Evolutionary conservation across 2,888 invertebrate species (phyloP).

Genomic region (Drosophila affinis): DNA sequence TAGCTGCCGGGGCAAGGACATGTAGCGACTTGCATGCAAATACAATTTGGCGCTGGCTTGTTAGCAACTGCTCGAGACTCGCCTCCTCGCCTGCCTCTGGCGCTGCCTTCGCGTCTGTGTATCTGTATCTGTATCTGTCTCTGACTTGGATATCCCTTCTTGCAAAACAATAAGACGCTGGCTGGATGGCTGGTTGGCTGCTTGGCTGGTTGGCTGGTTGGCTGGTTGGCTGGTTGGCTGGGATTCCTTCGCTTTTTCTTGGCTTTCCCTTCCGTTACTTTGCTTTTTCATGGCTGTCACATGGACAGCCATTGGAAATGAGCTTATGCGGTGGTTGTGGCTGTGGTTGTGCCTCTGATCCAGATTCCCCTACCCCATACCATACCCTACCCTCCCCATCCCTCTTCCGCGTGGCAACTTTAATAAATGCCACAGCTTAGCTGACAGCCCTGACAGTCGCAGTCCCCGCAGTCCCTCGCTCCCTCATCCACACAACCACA

Average conservation of each 20-base stretch:
- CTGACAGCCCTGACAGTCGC: slow-evolving; percentile 49
- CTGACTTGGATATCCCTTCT: slow-evolving; percentile 45
- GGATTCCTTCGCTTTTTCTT: not conserved
- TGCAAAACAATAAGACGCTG: slow-evolving; percentile 67
- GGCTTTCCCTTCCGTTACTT: slow-evolving; percentile 8
- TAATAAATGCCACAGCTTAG: slow-evolving; percentile 73
- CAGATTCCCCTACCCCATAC: slow-evolving; percentile 16
- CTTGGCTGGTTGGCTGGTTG: slow-evolving; percentile 34
- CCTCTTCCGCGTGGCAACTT: slow-evolving; percentile 68
- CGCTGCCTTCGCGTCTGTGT: slow-evolving; percentile 11
- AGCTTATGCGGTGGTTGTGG: slow-evolving; percentile 68
- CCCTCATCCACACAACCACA: slow-evolving; percentile 1
- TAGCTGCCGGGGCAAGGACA: slow-evolving; percentile 69
- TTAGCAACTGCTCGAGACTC: slow-evolving; percentile 55
- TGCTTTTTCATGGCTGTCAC: slow-evolving; percentile 60
- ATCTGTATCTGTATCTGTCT: slow-evolving; percentile 6
- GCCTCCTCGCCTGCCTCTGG: slow-evolving; percentile 8
- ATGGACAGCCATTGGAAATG: slow-evolving; percentile 71
- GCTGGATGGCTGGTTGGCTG: slow-evolving; percentile 25
- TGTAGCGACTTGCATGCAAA: slow-evolving; percentile 73
- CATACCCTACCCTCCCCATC: not conserved
- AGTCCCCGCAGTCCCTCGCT: slow-evolving; percentile 1
- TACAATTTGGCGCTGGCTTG: slow-evolving; percentile 74
- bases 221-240: slow-evolving; percentile 25
- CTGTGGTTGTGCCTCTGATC: slow-evolving; percentile 27